Base-by-base conservation (phyloP, 2,797 vertebrate species). In the Nannoperca australis region DNA sequence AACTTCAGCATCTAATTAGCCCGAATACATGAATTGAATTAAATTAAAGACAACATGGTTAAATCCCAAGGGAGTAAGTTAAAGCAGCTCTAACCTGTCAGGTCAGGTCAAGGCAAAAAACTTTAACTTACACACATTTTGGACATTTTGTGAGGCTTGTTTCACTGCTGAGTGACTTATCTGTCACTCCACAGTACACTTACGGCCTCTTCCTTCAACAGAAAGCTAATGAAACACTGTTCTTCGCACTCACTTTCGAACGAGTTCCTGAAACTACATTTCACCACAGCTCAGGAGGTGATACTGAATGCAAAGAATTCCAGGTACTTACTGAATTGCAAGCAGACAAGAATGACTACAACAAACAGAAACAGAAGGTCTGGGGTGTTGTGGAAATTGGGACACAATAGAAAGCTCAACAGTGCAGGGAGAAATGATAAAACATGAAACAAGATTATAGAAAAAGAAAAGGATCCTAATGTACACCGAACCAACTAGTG, bases 1-100 rank as follows among this genome's bases (percentile, higher is more conserved):
- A 27, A 49, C 56, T 65, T 69, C n/a, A 56, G 27, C 53, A 27
- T 73, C 12, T 70, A 54, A 76, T 65, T 13, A 55, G 12, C 36
- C 38, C 4, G 9, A 64, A 76, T 47, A 22, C 47, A 54, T 61
- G 2, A 60, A 60, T 18, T 32, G 2, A 61, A 38, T 40, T 5
- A 36, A 47, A 49, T 55, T 22, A 60, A 32, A 68, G 13, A 10
- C 50, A 24, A 54, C 14, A 8, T 40, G 24, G 50, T 69, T 34
- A 6, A 50, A 60, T 32, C 27, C 30, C 30, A 47, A 49, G 47
- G 17, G 30, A 15, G 50, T 12, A 8, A n/a, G 27, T 65, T 42
- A 3, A 68, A 62, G 20, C 17, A 22, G 75, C 30, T 17, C 2
- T 22, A 47, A 59, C 53, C 30, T 69, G 60, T 11, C 53, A 66